Conservation (phyloP, 2,113 vertebrate genomes). For the Puffinus mauretanicus region DNA sequence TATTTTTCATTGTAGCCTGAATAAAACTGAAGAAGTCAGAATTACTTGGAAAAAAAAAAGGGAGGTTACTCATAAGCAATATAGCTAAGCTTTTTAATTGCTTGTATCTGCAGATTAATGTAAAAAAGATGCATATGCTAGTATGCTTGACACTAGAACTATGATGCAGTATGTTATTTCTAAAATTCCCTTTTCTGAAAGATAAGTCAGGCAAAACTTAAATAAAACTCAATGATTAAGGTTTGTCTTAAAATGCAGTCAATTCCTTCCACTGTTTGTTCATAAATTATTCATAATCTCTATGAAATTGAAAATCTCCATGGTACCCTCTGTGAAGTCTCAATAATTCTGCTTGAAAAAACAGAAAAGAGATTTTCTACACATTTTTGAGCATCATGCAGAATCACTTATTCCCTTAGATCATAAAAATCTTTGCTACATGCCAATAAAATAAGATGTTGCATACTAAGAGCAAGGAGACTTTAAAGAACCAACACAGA, state of each 20-base stretch:
- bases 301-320: not conserved
- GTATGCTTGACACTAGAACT: not conserved
- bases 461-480: not conserved
- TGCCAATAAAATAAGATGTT: not conserved
- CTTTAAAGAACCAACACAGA: not conserved
- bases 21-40: not conserved
- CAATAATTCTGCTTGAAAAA: slow-evolving; percentile 1
- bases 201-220: not conserved
- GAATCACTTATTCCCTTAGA: not conserved
- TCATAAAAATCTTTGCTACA: not conserved
- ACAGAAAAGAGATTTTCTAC: not conserved
- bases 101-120: not conserved
- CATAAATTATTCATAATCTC: not conserved
- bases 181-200: not conserved
- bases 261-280: not conserved
- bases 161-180: not conserved
- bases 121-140: not conserved
- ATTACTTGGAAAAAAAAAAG: not conserved
- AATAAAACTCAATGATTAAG: not conserved
- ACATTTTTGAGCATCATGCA: not conserved
- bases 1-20: not conserved
- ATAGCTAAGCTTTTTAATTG: not conserved
- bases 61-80: not conserved
- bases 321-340: not conserved
- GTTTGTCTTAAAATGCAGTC: not conserved